These are phyloP conservation scores for Leuciscus waleckii DNA, from an alignment of 2,797 vertebrate species.

Conservation along the genomic window DNA sequence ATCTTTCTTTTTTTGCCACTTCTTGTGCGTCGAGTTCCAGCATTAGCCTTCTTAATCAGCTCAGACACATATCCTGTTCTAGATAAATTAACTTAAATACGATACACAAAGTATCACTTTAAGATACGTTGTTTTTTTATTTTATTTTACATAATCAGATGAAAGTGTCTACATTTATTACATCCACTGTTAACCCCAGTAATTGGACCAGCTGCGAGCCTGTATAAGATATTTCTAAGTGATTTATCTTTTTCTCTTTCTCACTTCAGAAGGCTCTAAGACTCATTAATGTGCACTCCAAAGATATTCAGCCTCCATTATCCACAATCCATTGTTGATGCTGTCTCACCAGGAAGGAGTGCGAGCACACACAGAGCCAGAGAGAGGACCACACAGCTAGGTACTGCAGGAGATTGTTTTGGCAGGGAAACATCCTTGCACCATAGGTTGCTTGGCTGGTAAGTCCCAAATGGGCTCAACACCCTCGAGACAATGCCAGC, in stretches of 20 bases:
- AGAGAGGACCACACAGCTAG: slow-evolving; percentile 65
- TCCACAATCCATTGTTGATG: slow-evolving; percentile 36
- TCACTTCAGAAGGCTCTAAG: background rate
- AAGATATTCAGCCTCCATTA: slow-evolving; percentile 41
- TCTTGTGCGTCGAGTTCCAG: background rate
- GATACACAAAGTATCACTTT: background rate
- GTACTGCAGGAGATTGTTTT: slow-evolving; percentile 60
- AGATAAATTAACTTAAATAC: slow-evolving; percentile 8
- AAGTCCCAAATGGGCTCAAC: slow-evolving; percentile 61
- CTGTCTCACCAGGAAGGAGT: slow-evolving; percentile 44
- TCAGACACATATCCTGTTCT: background rate
- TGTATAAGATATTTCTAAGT: slow-evolving; percentile 17
- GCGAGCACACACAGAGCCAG: slow-evolving; percentile 19
- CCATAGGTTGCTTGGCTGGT: slow-evolving; percentile 55
- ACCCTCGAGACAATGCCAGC: slow-evolving; percentile 45
- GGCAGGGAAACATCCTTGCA: slow-evolving; percentile 58
- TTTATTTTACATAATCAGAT: slow-evolving; percentile 11
- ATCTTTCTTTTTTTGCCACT: background rate
- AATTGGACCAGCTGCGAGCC: slow-evolving; percentile 28
- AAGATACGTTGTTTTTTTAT: background rate
- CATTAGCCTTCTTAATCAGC: background rate
- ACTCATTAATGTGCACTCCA: slow-evolving; percentile 36
- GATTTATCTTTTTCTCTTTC: slow-evolving; percentile 18
- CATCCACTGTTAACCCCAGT: slow-evolving; percentile 63
- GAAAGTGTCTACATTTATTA: slow-evolving; percentile 47